Evolutionary conservation across 2,797 vertebrate genomes (phyloP).

Genomic region (Tadarida brasiliensis): DNA sequence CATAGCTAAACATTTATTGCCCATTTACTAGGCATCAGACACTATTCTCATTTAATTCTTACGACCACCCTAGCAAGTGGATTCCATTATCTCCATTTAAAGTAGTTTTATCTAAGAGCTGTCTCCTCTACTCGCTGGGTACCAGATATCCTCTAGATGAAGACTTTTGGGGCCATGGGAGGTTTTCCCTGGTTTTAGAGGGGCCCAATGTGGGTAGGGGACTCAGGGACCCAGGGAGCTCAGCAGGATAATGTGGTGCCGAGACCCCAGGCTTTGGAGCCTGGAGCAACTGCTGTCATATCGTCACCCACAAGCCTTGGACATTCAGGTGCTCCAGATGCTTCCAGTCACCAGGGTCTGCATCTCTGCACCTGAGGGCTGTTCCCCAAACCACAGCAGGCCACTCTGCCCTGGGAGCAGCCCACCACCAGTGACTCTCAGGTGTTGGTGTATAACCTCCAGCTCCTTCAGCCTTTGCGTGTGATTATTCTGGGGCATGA

Average conservation of each 20-base stretch:
- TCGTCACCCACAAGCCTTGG: background rate
- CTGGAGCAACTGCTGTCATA: background rate
- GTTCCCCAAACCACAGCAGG: background rate
- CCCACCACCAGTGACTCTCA: background rate
- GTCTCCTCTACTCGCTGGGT: background rate
- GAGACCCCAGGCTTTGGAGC: background rate
- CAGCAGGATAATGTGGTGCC: background rate
- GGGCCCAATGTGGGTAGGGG: background rate
- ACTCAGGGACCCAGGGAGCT: rapidly evolving
- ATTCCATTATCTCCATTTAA: background rate
- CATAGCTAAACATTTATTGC: background rate
- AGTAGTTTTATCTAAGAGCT: background rate
- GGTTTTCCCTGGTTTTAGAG: background rate
- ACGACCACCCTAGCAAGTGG: background rate
- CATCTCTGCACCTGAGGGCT: background rate
- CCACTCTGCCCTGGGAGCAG: background rate
- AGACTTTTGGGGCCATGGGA: background rate
- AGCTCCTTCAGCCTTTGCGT: background rate
- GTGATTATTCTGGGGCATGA: background rate
- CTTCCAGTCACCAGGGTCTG: background rate
- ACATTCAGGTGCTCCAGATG: background rate
- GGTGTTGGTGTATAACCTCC: background rate
- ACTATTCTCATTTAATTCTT: background rate
- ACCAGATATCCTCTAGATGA: background rate
- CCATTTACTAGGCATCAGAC: background rate